These are phyloP conservation scores for Toxotes chatareus DNA, from an alignment of 2,113 vertebrate species.

Conservation along the genomic window DNA sequence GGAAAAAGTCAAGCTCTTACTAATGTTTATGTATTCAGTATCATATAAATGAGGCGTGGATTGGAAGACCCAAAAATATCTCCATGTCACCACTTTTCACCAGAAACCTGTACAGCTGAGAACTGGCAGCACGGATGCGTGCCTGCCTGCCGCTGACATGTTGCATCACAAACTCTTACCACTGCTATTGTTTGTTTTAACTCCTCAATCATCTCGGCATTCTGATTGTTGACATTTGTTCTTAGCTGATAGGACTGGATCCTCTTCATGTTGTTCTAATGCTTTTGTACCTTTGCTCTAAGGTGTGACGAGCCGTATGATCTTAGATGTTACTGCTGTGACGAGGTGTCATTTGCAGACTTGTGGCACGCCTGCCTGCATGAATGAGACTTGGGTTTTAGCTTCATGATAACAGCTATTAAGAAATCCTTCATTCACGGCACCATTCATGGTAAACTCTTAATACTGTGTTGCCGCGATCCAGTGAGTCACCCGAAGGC, in stretches of 20 bases:
- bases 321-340: background rate
- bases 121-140: background rate
- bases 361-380: no score
- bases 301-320: background rate
- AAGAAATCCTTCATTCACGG: background rate
- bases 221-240: background rate
- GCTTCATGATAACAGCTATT: background rate
- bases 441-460: background rate
- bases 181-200: background rate
- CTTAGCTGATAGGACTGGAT: background rate
- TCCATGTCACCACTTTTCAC: background rate
- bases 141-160: no score
- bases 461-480: background rate
- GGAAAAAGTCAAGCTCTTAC: no score
- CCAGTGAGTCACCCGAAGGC: conserved; percentile 35
- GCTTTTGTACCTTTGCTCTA: conserved; percentile 2
- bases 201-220: background rate
- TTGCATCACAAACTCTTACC: background rate
- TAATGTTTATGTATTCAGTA: background rate
- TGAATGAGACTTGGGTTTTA: conserved; percentile 10
- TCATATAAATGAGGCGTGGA: background rate
- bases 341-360: background rate
- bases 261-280: background rate
- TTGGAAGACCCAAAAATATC: background rate
- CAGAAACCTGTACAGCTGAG: background rate